Base-by-base conservation (phyloP, 2,113 vertebrate genomes). In the Thamnaconus septentrionalis region DNA sequence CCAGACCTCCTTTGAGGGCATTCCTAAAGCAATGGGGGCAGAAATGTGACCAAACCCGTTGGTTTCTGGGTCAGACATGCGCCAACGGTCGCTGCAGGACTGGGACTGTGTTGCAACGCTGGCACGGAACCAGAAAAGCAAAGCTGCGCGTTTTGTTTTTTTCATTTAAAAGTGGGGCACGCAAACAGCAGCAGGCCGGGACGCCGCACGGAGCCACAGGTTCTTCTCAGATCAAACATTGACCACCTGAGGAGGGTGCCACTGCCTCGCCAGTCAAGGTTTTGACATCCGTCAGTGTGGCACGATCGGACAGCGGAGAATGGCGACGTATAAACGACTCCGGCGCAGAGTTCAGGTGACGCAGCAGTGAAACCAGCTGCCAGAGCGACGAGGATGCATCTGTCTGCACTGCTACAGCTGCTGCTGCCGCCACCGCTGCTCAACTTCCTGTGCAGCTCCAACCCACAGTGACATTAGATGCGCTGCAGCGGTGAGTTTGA, bases 121-220 rank as follows among this genome's bases (percentile, higher is more conserved):
- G 80, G 78, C 65, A 58, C 61, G 8, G 50, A 11, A 73, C 64
- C 80, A 75, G 78, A 46, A 74, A 50, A 82, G 71, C 59, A 76
- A 79, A 11, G 57, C 64, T 1, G 56, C 55, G 18, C 47, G 2
- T n/a, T 66, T 71, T 81, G 39, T 31, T 31, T 31, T 31, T 31
- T 31, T 31, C 2, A 31, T 65, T 76, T 65, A 64, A 80, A 85
- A 75, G 72, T 80, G 75, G 76, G 84, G 74, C 75, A 80, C 67
- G 81, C 73, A 79, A 82, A 87, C 78, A 70, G 39, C 18, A 64
- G 48, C 65, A 53, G 73, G 55, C 59, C 52, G 67, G 58, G 56
- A 63, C 56, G 48, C 70, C 9, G 69, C 60, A 54, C 61, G 49
- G 64, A 75, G 64, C 8, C 18, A 53, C 66, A 47, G 68, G 69